These are phyloP conservation scores for Hypomesus transpacificus DNA, from an alignment of 2,113 vertebrate species.

Conservation along the genomic window DNA sequence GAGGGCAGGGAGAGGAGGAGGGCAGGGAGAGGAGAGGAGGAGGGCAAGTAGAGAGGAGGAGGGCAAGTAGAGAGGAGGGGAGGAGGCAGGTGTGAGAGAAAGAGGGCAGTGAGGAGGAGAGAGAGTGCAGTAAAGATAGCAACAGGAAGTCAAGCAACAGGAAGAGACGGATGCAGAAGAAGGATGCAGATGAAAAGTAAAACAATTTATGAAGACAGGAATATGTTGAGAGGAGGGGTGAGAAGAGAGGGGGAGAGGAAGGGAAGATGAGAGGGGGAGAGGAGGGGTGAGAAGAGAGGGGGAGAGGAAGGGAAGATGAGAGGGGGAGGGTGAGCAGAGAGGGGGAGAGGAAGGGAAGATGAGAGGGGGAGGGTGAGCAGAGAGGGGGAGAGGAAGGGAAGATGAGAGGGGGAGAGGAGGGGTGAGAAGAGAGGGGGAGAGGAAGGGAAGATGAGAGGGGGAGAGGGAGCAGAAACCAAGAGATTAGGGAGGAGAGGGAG, in stretches of 20 bases:
- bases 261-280: background rate
- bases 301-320: background rate
- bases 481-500: background rate
- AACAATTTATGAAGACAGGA: background rate
- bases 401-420: background rate
- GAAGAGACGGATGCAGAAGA: background rate
- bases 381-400: background rate
- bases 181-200: background rate
- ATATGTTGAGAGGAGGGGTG: background rate
- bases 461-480: constrained; percentile 3
- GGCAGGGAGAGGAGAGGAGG: background rate
- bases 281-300: background rate
- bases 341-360: background rate
- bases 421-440: constrained; percentile 14
- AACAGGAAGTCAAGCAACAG: too few species aligned
- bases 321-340: background rate
- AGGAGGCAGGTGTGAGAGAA: constrained; percentile 4
- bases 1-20: background rate
- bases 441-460: constrained; percentile 14
- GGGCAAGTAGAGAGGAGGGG: constrained; percentile 11
- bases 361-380: background rate
- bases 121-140: too few species aligned
- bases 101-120: background rate
- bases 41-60: background rate
- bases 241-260: background rate